Evolutionary conservation across 2,797 vertebrate genomes (phyloP).

Genomic region (Acestrorhynchus altus): DNA sequence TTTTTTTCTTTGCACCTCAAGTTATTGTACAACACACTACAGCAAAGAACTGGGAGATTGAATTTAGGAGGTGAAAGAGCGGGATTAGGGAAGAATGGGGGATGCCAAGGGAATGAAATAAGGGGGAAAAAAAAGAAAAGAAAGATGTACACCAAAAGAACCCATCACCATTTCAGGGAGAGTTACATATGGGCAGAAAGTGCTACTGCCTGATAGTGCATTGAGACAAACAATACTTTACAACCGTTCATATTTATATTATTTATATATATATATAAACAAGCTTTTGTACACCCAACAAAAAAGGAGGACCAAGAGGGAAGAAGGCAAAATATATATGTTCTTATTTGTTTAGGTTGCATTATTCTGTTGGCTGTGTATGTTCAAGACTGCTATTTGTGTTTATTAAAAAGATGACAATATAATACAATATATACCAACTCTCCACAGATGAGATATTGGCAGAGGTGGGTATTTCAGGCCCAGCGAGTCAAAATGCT

Average conservation of each 20-base stretch:
- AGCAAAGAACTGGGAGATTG: constrained; percentile 37
- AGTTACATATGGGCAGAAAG: constrained; percentile 42
- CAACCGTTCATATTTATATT: constrained; percentile 52
- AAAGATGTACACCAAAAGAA: constrained; percentile 46
- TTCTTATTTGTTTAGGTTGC: constrained; percentile 1
- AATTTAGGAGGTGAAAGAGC: constrained; percentile 44
- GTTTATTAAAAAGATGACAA: constrained; percentile 16
- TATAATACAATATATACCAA: constrained; percentile 28
- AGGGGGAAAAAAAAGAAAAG: constrained; percentile 5
- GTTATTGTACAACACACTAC: constrained; percentile 55
- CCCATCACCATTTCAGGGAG: constrained; percentile 42
- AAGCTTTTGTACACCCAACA: constrained; percentile 40
- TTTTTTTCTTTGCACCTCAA: constrained; percentile 39
- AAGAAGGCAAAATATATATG: constrained; percentile 19
- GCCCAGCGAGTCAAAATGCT: too few relatives aligned
- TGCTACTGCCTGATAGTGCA: constrained; percentile 49
- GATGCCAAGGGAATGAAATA: background rate
- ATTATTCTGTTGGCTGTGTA: constrained; percentile 10
- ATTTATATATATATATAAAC: constrained; percentile 51
- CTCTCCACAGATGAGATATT: constrained; percentile 11
- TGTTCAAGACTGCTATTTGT: background rate
- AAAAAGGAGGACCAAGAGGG: constrained; percentile 7
- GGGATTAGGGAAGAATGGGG: background rate
- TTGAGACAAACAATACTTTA: constrained; percentile 53
- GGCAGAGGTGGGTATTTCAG: too few relatives aligned